Evolutionary conservation across 1,140 invertebrate species (phyloP), one percentile per base, ranked within the genome.

Genomic region (Drepana arcuata): DNA sequence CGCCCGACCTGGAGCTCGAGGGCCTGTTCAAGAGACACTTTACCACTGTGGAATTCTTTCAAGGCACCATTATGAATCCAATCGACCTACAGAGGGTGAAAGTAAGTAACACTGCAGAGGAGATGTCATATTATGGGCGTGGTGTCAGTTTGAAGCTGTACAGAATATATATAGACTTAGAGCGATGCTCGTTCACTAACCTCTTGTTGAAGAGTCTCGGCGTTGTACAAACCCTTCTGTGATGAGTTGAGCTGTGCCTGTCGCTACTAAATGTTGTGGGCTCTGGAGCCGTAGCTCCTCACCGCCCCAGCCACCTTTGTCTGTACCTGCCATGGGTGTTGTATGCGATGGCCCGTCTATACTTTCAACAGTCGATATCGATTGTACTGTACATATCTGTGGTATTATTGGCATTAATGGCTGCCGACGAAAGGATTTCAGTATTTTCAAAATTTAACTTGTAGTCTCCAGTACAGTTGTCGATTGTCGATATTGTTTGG

Each of bases 1-100:
- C 92, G 84, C 92, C 92, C 78, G 96, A 98, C 88, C 90, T 99
- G 86, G 96, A 99, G 89, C 89, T 99, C 88, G 96, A 99, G 90
- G 96, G 96, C 88, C 91, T 99, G 73, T 97, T 99, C 89, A 99
- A 99, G 89, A 91, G 97, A 86, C 96, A 99, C 89, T 99, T 98
- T 89, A 99, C 96, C 67, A 98, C 97, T 77, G 96, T 99, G 86
- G 96, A 99, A 88, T 99, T 98, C 91, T 99, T 99, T 91, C 95
- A 98, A 90, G 97, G 97, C 85, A 97, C 95, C 86, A 98, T 99
- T 84, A 99, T 99, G 97, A 98, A 98, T 88, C 95, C 96, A 78
- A 97, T 98, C 87, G 97, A 99, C 88, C 92, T 99, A 47, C 95
- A 98, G 86, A 90, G 97, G 88, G 96, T 99, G 64, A 98, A 98